phyloP scores from a whole-genome alignment of 2,797 vertebrate genomes.

The Tachyglossus aculeatus region DNA sequence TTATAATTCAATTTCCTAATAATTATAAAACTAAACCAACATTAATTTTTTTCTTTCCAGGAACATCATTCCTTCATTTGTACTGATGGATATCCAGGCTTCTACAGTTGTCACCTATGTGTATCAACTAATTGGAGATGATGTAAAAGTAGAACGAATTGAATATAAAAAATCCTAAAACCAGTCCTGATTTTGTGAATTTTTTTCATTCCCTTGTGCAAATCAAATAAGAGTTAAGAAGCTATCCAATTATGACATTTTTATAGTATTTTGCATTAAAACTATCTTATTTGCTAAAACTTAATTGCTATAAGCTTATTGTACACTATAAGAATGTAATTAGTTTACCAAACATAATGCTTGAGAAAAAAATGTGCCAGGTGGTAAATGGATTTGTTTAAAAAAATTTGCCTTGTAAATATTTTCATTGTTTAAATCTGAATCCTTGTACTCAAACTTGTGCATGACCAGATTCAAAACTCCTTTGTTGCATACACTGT shows the following conservation, averaged over 20 bases:
- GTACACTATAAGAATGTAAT: constrained; percentile 60
- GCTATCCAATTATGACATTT: constrained; percentile 56
- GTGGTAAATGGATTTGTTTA: constrained; percentile 34
- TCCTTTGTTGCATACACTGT: constrained; percentile 30
- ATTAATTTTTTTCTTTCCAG: constrained; percentile 70
- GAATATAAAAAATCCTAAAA: constrained; percentile 96
- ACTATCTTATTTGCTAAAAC: constrained; percentile 59
- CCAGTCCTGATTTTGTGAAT: constrained; percentile 37
- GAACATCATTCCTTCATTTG: constrained; percentile 98
- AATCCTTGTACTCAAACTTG: constrained; percentile 39
- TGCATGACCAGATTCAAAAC: constrained; percentile 42
- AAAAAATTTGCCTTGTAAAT: constrained; percentile 70
- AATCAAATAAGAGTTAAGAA: constrained; percentile 36
- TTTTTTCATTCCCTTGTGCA: constrained; percentile 37
- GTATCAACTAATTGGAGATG: constrained; percentile 96
- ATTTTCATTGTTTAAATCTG: constrained; percentile 55
- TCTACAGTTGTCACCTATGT: constrained; percentile 99
- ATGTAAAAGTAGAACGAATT: constrained; percentile 98
- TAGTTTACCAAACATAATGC: constrained; percentile 55
- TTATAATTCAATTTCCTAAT: neutral
- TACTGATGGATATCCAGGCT: constrained; percentile 99
- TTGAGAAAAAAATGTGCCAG: constrained; percentile 42
- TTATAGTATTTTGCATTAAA: constrained; percentile 66
- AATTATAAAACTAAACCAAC: neutral
- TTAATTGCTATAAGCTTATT: constrained; percentile 47